A percentile compares a stretch with the other conserved stretches of the same genome.
Evolutionary conservation across 2,113 vertebrate species (phyloP).

Genomic region (Anguilla rostrata): DNA sequence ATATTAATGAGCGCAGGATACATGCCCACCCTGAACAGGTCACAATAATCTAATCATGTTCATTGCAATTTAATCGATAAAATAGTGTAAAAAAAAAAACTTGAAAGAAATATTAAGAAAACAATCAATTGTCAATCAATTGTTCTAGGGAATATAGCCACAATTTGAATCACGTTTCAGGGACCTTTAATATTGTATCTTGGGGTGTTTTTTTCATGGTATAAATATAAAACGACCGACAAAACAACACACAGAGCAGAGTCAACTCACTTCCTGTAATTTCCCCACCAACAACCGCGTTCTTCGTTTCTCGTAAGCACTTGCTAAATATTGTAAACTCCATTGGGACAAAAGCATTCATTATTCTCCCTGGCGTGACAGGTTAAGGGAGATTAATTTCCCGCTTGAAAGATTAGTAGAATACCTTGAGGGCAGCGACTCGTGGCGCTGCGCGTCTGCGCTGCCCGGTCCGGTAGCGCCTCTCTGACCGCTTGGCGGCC

Average conservation of each 20-base stretch:
- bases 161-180: too few species aligned
- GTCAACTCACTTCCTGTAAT: constrained; percentile 20
- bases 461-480: constrained; percentile 38
- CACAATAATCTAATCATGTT: too few species aligned
- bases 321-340: constrained; percentile 26
- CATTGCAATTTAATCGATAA: too few species aligned
- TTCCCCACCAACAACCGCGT: constrained; percentile 7
- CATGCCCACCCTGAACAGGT: too few species aligned
- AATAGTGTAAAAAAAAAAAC: too few species aligned
- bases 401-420: constrained; percentile 43
- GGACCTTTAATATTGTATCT: too few species aligned
- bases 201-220: not conserved
- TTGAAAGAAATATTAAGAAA: too few species aligned
- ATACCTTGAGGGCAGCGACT: constrained; percentile 48
- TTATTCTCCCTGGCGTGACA: constrained; percentile 27
- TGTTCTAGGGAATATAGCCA: too few species aligned
- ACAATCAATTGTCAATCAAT: too few species aligned
- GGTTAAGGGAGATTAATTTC: constrained; percentile 36
- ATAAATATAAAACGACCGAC: not conserved
- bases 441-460: constrained; percentile 40
- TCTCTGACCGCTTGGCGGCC: constrained; percentile 40
- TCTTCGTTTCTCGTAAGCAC: constrained; percentile 8
- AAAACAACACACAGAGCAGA: not conserved
- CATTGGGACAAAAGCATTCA: constrained; percentile 33
- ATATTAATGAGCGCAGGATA: too few species aligned